Base-by-base conservation (phyloP, 1,140 invertebrate species). In the Drosophila subpulchrella region DNA sequence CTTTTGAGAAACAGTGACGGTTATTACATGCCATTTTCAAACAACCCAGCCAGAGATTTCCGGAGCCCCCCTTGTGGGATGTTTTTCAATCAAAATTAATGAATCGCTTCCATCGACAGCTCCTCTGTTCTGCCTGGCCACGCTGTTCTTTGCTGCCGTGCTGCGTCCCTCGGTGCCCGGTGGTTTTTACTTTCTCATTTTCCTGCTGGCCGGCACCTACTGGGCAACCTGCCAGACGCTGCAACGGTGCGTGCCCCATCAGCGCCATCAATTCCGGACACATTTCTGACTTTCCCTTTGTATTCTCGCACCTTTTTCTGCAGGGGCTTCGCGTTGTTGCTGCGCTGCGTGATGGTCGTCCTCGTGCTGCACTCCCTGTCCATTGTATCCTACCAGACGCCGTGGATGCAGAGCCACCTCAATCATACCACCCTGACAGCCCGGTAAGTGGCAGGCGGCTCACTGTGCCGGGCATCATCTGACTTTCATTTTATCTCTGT, bases 301-400 rank as follows among this genome's bases (percentile, higher is more conserved):
- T 66, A 41, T 72, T 57, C 17, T 75, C 42, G 36, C 70, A 66
- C 62, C 48, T 39, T 38, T 51, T 30, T 27, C 7, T 78, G 20
- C 58, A 92, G 94, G 63, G 95, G 94, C 1, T 98, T 98, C 90
- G 96, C 95, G 0, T 93, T 96, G 34, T 84, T 97, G 39, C 95
- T 96, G 78, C 94, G 95, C 39, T 93, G 96, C 51, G 81, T 98
- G 10, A 95, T 97, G 93, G 90, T 96, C 3, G 94, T 97, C 68
- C 95, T 97, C 74, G 95, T 95, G 2, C 81, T 95, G 13, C 98
- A 99, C 85, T 95, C 98, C 48, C 82, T 95, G 0, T 93, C 95
- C 5, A 86, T 98, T n/a, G 96, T 97, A 74, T 93, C 96, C 2
- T 98, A 98, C 91, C 98, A 99, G 93, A 96, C 97, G 76, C 95